phyloP scores from a whole-genome alignment of 2,113 vertebrate species.

The Pycnonotus jocosus region DNA sequence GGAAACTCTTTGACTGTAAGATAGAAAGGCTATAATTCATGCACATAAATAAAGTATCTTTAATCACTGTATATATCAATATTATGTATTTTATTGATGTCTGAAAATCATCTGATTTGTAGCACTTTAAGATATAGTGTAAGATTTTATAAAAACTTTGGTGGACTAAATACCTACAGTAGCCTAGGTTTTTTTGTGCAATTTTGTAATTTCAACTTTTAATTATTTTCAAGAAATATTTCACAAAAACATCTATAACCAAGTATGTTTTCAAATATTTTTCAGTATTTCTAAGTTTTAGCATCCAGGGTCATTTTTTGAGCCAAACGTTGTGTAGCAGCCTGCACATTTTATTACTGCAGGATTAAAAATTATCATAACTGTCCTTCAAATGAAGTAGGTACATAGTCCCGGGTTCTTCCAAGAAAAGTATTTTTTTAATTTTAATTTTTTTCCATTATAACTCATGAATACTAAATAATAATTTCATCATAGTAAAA shows the following conservation, averaged over 20 bases:
- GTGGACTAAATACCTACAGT: neutral
- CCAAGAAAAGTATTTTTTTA: neutral
- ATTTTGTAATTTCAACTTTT: neutral
- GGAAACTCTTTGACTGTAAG: neutral
- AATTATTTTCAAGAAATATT: neutral
- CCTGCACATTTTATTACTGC: neutral
- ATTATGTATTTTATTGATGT: neutral
- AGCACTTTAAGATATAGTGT: neutral
- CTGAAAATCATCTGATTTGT: neutral
- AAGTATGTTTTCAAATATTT: neutral
- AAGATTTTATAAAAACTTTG: neutral
- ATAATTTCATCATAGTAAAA: neutral
- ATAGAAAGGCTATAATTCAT: neutral
- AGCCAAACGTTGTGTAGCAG: neutral
- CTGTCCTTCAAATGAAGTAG: neutral
- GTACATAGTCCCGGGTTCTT: neutral
- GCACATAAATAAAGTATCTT: neutral
- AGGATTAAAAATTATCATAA: neutral
- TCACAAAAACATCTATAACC: neutral
- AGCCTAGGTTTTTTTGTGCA: accelerated
- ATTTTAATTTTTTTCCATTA: neutral
- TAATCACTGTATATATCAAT: neutral
- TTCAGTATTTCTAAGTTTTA: neutral
- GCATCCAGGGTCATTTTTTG: neutral
- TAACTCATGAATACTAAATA: neutral